Conservation (phyloP, 1,140 invertebrate genomes). For the Rhysida immarginata region DNA sequence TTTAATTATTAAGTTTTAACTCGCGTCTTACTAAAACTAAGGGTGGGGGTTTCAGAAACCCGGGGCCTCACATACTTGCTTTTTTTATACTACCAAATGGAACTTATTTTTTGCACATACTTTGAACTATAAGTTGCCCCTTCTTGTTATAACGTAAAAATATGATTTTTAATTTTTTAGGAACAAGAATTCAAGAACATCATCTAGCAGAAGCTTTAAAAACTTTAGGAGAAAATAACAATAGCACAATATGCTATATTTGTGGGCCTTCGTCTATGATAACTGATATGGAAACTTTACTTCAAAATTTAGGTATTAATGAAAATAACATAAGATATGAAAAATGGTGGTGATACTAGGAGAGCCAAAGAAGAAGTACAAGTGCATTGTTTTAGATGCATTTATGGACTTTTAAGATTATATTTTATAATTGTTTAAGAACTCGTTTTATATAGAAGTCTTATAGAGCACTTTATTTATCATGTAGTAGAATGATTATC, state of each 20-base stretch:
- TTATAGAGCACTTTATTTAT: too few relatives aligned
- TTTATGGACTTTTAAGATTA: too few relatives aligned
- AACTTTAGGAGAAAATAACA: conserved; percentile 14
- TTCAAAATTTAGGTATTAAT: conserved; percentile 17
- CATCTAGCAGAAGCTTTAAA: conserved; percentile 19
- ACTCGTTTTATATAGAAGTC: too few relatives aligned
- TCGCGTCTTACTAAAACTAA: too few relatives aligned
- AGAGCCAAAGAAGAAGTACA: neutral
- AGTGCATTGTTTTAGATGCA: too few relatives aligned
- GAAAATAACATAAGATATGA: conserved; percentile 23
- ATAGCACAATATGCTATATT: conserved; percentile 23
- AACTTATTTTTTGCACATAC: conserved; percentile 11
- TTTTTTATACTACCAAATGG: too few relatives aligned
- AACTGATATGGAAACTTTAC: conserved; percentile 18
- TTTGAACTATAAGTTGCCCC: neutral
- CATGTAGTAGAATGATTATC: too few relatives aligned
- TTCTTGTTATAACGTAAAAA: conserved; percentile 2
- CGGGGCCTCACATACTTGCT: too few relatives aligned
- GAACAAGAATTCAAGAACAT: conserved; percentile 17
- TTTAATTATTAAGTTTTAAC: too few relatives aligned
- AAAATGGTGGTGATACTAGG: conserved; percentile 25
- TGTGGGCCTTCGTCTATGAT: conserved; percentile 28
- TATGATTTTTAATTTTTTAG: conserved; percentile 15
- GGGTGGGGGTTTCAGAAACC: too few relatives aligned
- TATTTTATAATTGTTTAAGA: too few relatives aligned